Base-by-base conservation (phyloP, 2,888 invertebrate genomes). In the Galeruca laticollis region DNA sequence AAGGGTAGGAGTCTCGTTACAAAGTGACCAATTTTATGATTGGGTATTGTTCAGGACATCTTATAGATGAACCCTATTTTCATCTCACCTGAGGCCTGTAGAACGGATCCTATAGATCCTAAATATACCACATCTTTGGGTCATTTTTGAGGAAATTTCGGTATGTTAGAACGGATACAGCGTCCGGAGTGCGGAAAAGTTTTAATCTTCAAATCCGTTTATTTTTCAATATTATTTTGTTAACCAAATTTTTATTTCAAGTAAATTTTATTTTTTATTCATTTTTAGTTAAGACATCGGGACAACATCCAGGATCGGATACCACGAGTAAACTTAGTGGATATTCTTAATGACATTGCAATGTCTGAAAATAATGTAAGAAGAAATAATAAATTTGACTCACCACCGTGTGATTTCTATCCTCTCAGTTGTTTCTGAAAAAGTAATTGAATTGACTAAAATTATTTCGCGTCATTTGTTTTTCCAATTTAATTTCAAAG, bases 371-470 rank as follows among this genome's bases (percentile, higher is more conserved):
- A 59, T 4, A 33, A 43, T 20, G 31, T 59, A 2, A 31, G 65
- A 35, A 59, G 65, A 13, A 51, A 18, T 31, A 57, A 15, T 9
- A 59, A 47, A 59, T 40, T n/a, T 51, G 43, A 33, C 31, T n/a
- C 11, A 31, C 11, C 35, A 63, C n/a, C 57, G 65, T 65, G 65
- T 18, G 57, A n/a, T 37, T 65, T 65, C 35, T 59, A 65, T 49
- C 59, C 65, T 13, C 59, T 65, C 21, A 65, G 65, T 31, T 65
- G 65, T 35, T 65, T 57, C 20, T 57, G 65, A 65, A 65, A 40
- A 65, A 65, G 21, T 65, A 65, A 54, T 26, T 40, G n/a, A n/a
- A n/a, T n/a, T n/a, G 11, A 15, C 13, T 49, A 13, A 20, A 10
- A 18, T 21, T 51, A 51, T 21, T 51, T 0, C 11, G 6, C 4